A percentile compares a stretch with the other conserved stretches of the same genome.
Evolutionary conservation across 2,797 vertebrate species (phyloP).

Genomic region (Brachymystax lenok): DNA sequence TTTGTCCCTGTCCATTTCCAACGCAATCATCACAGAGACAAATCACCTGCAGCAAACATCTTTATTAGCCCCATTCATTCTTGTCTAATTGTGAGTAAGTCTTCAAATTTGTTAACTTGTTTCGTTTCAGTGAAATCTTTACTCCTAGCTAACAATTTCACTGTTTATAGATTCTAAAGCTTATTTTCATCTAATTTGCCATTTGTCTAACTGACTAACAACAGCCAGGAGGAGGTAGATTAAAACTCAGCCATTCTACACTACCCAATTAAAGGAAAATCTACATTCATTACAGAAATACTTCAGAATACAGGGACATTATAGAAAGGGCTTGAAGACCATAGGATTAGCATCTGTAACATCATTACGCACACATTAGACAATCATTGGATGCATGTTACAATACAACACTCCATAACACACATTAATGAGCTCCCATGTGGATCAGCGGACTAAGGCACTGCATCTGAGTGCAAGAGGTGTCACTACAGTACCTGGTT

Average conservation of each 20-base stretch:
- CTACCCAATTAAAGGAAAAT: neutral
- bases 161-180: neutral
- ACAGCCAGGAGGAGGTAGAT: neutral
- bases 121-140: neutral
- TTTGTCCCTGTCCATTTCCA: slow-evolving; percentile 14
- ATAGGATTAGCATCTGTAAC: neutral
- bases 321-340: neutral
- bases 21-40: slow-evolving; percentile 11
- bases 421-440: neutral
- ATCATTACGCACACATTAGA: neutral
- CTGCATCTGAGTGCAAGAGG: too few relatives aligned
- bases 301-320: neutral
- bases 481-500: too few relatives aligned
- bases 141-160: neutral
- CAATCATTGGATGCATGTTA: slow-evolving; percentile 7
- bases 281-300: neutral
- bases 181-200: neutral
- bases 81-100: slow-evolving; percentile 2
- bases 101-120: slow-evolving; percentile 13
- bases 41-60: slow-evolving; percentile 15
- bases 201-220: neutral
- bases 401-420: neutral
- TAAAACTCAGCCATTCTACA: neutral
- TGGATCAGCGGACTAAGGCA: too few relatives aligned
- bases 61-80: slow-evolving; percentile 22